phyloP scores from a whole-genome alignment of 2,888 invertebrate species.

The Troglohyphantes excavatus region DNA sequence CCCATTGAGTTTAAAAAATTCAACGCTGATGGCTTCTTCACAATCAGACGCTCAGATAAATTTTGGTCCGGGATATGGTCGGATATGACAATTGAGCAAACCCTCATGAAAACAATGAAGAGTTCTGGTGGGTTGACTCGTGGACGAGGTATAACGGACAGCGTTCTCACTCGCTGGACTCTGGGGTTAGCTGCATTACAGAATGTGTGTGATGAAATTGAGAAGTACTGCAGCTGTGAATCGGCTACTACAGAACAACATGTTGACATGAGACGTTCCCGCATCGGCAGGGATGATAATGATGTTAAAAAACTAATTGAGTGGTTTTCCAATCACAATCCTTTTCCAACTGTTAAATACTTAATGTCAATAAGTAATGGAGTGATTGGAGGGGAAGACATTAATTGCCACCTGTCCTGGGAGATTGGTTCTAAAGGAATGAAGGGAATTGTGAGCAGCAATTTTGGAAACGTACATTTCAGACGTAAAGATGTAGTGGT shows the following conservation, averaged over 20 bases:
- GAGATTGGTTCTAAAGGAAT: slow-evolving; percentile 19
- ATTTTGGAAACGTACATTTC: slow-evolving; percentile 9
- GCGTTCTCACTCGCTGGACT: neutral
- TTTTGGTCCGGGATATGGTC: slow-evolving; percentile 26
- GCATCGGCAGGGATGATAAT: neutral
- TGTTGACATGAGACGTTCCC: slow-evolving; percentile 14
- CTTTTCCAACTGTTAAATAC: slow-evolving; percentile 4
- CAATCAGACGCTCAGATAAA: slow-evolving; percentile 23
- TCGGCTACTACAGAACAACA: slow-evolving; percentile 18
- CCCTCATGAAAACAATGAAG: slow-evolving; percentile 36
- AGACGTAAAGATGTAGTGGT: neutral
- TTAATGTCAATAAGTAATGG: slow-evolving; percentile 29
- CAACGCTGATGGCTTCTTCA: neutral
- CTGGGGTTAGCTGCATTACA: neutral
- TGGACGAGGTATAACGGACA: neutral
- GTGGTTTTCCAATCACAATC: slow-evolving; percentile 29
- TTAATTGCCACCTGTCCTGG: slow-evolving; percentile 33
- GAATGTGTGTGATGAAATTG: slow-evolving; percentile 17
- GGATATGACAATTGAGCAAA: slow-evolving; percentile 28
- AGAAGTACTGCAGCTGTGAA: neutral
- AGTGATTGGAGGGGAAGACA: slow-evolving; percentile 31
- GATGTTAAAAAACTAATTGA: slow-evolving; percentile 16
- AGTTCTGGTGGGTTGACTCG: slow-evolving; percentile 17
- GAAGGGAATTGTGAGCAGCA: neutral
- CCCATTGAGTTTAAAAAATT: slow-evolving; percentile 2